phyloP scores from a whole-genome alignment of 2,113 vertebrate genomes.

The Pomatorhinus ruficollis region DNA sequence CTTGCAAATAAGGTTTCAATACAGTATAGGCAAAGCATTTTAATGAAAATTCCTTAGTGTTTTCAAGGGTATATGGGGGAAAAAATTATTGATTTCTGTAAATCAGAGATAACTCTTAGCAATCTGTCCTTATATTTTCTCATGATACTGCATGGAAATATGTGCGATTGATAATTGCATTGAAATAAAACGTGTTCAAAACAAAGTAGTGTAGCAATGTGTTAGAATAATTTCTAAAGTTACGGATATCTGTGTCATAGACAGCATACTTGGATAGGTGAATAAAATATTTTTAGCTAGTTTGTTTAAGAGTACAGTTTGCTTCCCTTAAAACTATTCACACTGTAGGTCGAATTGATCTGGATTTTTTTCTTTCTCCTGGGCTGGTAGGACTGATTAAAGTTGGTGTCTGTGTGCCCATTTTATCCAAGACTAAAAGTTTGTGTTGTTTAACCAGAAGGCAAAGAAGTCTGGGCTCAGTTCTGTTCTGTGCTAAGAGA shows the following conservation, averaged over 20 bases:
- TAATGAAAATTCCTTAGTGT: neutral
- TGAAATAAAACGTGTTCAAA: neutral
- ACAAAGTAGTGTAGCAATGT: neutral
- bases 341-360: neutral
- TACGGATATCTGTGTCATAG: neutral
- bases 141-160: neutral
- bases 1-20: neutral
- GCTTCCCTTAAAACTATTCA: neutral
- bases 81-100: neutral
- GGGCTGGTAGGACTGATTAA: neutral
- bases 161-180: neutral
- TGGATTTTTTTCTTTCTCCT: neutral
- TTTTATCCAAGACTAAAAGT: neutral
- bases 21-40: neutral
- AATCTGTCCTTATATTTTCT: neutral
- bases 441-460: neutral
- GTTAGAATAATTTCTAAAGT: neutral
- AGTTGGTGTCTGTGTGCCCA: neutral
- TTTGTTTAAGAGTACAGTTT: neutral
- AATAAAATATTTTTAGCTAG: neutral
- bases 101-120: neutral
- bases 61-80: neutral
- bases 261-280: neutral
- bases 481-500: neutral
- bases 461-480: neutral